These are phyloP conservation scores for Oophaga pumilio DNA, from an alignment of 2,113 vertebrate genomes.

Conservation along the genomic window DNA sequence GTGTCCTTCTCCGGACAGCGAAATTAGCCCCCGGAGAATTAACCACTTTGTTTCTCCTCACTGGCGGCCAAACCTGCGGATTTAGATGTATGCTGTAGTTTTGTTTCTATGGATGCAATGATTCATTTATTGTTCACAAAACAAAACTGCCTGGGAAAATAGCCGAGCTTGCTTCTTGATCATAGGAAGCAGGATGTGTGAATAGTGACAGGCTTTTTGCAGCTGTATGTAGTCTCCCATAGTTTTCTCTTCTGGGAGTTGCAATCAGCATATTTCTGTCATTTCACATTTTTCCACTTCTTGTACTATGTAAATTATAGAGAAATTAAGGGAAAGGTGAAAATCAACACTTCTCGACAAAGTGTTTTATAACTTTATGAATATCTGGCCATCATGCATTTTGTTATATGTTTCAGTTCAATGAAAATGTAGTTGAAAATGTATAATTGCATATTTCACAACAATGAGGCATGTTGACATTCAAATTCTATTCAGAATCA, in stretches of 20 bases:
- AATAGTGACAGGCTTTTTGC: slow-evolving; percentile 1
- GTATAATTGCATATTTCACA: not conserved
- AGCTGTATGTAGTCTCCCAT: not conserved
- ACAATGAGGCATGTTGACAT: not conserved
- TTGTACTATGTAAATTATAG: not conserved
- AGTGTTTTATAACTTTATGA: not conserved
- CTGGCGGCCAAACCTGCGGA: not conserved
- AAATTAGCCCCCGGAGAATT: not conserved
- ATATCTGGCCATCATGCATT: not conserved
- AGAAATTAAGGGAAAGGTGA: not conserved
- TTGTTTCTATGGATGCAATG: slow-evolving; percentile 2
- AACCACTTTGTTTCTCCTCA: not conserved
- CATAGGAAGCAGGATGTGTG: not conserved
- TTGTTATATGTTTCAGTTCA: not conserved
- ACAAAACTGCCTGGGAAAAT: not conserved
- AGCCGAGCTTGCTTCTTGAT: not conserved
- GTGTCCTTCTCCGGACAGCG: slow-evolving; percentile 8
- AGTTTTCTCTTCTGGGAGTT: not conserved
- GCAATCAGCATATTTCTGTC: slow-evolving; percentile 8
- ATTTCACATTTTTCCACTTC: not conserved
- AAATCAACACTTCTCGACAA: not conserved
- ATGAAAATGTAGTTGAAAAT: too few relatives aligned
- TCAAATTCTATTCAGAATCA: not conserved
- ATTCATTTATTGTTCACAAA: not conserved
- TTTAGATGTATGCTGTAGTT: not conserved